phyloP scores from a whole-genome alignment of 2,113 vertebrate species.

The Oriolus oriolus region DNA sequence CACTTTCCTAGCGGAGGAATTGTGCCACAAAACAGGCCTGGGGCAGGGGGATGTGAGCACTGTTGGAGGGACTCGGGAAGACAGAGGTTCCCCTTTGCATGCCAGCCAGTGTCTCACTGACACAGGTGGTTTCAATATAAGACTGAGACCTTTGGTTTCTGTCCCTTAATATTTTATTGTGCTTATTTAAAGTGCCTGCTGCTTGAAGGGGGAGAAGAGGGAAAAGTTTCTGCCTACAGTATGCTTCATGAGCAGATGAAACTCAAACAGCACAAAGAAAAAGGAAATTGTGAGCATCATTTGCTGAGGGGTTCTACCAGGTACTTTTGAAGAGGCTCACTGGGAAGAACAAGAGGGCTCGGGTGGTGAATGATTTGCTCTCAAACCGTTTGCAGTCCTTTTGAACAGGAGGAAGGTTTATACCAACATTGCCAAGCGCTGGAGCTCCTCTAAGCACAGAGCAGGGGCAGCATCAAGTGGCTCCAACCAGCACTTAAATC shows the following conservation, averaged over 20 bases:
- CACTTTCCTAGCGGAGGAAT: neutral
- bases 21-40: neutral
- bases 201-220: neutral
- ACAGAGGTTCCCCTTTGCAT: neutral
- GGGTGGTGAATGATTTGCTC: neutral
- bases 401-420: neutral
- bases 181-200: neutral
- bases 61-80: neutral
- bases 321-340: neutral
- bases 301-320: neutral
- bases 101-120: neutral
- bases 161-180: neutral
- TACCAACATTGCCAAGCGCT: neutral
- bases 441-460: neutral
- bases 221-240: neutral
- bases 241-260: neutral
- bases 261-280: neutral
- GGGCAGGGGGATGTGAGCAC: neutral
- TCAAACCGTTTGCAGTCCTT: neutral
- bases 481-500: neutral
- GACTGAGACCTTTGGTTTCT: neutral
- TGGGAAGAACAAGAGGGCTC: neutral
- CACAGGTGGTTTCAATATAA: neutral
- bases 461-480: neutral
- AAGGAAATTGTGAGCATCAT: neutral